These are phyloP conservation scores for Cyphomyrus plagiostoma DNA, from an alignment of 2,113 vertebrate genomes.

Conservation along the genomic window DNA sequence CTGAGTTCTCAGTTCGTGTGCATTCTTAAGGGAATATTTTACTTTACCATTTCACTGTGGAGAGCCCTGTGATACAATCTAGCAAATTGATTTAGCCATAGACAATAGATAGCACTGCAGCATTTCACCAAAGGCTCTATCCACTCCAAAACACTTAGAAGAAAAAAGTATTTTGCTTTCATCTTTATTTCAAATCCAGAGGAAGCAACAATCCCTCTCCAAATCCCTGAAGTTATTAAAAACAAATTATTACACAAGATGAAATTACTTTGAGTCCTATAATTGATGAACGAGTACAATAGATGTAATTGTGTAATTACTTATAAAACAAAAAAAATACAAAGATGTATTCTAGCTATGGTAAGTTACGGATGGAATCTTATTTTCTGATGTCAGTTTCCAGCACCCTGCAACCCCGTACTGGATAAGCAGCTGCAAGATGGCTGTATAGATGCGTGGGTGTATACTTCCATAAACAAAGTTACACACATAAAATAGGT, in stretches of 20 bases:
- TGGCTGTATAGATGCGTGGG: neutral
- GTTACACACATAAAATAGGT: neutral
- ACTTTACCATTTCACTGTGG: neutral
- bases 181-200: neutral
- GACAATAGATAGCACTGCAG: neutral
- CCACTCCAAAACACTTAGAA: neutral
- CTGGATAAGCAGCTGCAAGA: neutral
- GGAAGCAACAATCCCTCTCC: neutral
- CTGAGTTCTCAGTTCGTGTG: neutral
- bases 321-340: neutral
- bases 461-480: neutral
- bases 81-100: constrained; percentile 1
- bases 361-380: neutral
- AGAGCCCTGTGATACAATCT: neutral
- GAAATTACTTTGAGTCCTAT: neutral
- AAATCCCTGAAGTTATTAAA: neutral
- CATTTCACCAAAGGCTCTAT: neutral
- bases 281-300: neutral
- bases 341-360: neutral
- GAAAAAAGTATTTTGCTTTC: neutral
- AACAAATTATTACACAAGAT: constrained; percentile 5
- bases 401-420: neutral
- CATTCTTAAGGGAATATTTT: neutral
- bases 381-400: neutral
- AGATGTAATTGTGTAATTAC: neutral